These are phyloP conservation scores for Elanus axillaris DNA, from an alignment of 2,113 vertebrate genomes.

Conservation along the genomic window DNA sequence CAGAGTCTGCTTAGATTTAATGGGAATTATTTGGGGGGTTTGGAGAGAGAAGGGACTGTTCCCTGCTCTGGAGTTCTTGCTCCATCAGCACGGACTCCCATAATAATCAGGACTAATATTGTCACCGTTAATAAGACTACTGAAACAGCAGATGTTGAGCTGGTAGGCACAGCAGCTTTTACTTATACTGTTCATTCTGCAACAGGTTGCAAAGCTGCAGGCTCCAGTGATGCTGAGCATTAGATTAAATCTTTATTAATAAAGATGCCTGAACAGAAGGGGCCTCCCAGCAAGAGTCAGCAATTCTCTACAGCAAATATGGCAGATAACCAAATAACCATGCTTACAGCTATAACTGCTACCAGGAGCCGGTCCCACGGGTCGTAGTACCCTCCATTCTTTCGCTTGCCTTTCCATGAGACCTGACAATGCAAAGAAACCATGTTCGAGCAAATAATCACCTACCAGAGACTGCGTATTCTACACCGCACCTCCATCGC, in stretches of 20 bases:
- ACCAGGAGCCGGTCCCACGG: constrained; percentile 85
- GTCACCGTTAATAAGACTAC: accelerated
- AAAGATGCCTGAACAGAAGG: neutral
- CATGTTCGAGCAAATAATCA: neutral
- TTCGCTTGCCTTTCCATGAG: constrained; percentile 74
- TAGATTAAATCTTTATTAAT: neutral
- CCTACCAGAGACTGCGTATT: neutral
- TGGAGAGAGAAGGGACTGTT: neutral
- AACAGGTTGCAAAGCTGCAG: neutral
- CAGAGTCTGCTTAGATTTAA: neutral
- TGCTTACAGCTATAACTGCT: constrained; percentile 82
- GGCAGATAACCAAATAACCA: neutral
- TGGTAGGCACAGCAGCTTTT: neutral
- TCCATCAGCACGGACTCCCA: neutral
- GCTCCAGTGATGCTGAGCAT: neutral
- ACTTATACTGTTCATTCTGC: neutral
- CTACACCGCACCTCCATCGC: accelerated
- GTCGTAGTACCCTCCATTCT: constrained; percentile 64
- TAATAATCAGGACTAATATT: neutral
- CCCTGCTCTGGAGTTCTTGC: neutral
- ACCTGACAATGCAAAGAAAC: constrained; percentile 37
- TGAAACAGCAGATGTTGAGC: neutral
- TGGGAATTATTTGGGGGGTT: neutral
- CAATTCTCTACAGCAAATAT: neutral
- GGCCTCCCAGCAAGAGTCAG: neutral